These are phyloP conservation scores for Hyposmocoma kahamanoa DNA, from an alignment of 1,140 invertebrate species.

Conservation along the genomic window DNA sequence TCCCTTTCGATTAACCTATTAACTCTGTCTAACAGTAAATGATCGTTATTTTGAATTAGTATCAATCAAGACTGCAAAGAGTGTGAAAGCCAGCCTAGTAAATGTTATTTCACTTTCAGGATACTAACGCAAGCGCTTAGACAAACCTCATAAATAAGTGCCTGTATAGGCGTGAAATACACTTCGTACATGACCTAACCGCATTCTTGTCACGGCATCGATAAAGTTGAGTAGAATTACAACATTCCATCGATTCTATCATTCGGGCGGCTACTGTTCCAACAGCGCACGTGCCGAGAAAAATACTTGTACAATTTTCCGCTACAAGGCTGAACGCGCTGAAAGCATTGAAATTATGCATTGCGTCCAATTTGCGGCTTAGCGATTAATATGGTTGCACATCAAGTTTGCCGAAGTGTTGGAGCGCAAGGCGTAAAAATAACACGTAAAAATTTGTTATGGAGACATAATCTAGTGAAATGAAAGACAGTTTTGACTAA, in stretches of 20 bases:
- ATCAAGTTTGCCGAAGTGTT: slow-evolving; percentile 7
- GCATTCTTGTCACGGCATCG: slow-evolving; percentile 20
- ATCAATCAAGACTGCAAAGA: no score
- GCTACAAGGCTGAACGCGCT: slow-evolving; percentile 45
- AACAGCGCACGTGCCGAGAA: slow-evolving; percentile 23
- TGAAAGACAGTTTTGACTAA: no score
- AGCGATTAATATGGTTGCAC: slow-evolving; percentile 5
- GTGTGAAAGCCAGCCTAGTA: no score
- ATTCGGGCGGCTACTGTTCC: slow-evolving; percentile 13
- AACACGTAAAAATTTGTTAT: no score
- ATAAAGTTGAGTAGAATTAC: slow-evolving; percentile 16
- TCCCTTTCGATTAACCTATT: no score
- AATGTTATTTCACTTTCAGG: no score
- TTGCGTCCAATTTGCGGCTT: slow-evolving; percentile 22
- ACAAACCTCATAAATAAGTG: no score
- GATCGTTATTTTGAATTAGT: no score
- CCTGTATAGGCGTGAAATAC: no score
- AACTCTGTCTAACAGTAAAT: no score
- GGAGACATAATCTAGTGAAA: no score
- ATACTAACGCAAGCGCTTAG: no score
- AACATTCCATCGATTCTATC: slow-evolving; percentile 19
- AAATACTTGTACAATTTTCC: slow-evolving; percentile 42
- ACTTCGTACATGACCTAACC: slow-evolving; percentile 23
- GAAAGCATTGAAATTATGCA: slow-evolving; percentile 24
- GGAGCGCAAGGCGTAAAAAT: not conserved